Evolutionary conservation across 2,888 invertebrate species (phyloP), one percentile per base, ranked within the genome.

Genomic region (Hemistola chrysoprasaria): DNA sequence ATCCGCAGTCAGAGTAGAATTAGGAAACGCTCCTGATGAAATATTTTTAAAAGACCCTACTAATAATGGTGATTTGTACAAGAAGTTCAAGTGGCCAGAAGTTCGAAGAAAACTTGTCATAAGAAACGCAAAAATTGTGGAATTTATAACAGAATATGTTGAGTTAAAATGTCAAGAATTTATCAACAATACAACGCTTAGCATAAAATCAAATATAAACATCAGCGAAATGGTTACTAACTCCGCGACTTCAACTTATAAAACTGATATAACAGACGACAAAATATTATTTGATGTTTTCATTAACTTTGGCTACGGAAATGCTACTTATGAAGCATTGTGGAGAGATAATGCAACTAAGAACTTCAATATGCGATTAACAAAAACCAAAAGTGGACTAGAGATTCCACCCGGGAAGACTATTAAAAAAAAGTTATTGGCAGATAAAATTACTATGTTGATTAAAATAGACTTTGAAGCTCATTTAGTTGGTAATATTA

Each of bases 41-140:
- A 53, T 84, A 7, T 85, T 69, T 36, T 25, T 83, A 1, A 76
- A 59, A 32, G 78, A 85, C 16, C 84, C 84, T 0, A 85, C 85
- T 0, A 43, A 54, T 0, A 77, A 79, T 22, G 66, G 70, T 0
- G 48, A 81, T 36, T 30, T 81, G 5, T 86, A 63, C 34, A 22
- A 65, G 20, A 58, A 67, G 23, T 80, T 51, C 40, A 47, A 80
- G 33, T 86, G 86, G 86, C 56, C 59, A 1, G 59, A 74, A 51
- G 64, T 74, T 0, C 53, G 47, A 11, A 65, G 80, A 49, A 62
- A 56, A 29, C 9, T 81, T 4, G 47, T 11, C 5, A 43, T 83
- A 0, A 62, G 66, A 37, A 66, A 64, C 3, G 52, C 63, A 1
- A 60, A 56, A 40, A 50, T 81, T 1, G 24, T 69, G 5, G 73